A percentile compares a stretch with the other conserved stretches of the same genome.
phyloP scores from a whole-genome alignment of 2,113 vertebrate genomes.

The Marcusenius ussheri region DNA sequence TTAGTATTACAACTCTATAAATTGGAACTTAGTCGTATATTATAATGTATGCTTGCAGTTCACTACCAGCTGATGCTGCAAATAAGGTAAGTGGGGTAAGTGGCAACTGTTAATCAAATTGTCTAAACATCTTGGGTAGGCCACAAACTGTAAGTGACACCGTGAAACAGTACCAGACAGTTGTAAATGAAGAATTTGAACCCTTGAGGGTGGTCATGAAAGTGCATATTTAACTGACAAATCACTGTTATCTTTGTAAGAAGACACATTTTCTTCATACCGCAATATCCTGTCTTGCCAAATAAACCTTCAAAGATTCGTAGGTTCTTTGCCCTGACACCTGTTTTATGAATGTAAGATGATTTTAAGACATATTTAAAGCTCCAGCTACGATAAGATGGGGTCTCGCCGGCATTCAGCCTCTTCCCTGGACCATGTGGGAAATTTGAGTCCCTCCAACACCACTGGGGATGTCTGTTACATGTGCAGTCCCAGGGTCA shows the following conservation, averaged over 20 bases:
- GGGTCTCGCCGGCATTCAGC: conserved; percentile 32
- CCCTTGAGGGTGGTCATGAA: conserved; percentile 32
- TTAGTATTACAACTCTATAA: conserved; percentile 1
- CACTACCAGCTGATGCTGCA: conserved; percentile 19
- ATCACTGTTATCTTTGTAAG: neutral
- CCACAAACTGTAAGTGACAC: conserved; percentile 56
- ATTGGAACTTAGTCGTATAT: neutral
- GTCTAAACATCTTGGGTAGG: conserved; percentile 43
- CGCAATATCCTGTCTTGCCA: neutral
- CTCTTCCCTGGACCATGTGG: conserved; percentile 42
- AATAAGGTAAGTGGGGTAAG: conserved; percentile 45
- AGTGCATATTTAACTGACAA: conserved; percentile 28
- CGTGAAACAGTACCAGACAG: conserved; percentile 45
- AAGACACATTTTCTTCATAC: neutral
- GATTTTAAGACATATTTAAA: neutral
- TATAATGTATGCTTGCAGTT: neutral
- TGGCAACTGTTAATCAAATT: conserved; percentile 41
- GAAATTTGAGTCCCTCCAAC: conserved; percentile 45
- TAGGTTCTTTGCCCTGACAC: neutral
- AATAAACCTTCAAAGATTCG: neutral
- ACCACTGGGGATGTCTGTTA: conserved; percentile 36
- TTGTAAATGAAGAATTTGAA: conserved; percentile 47
- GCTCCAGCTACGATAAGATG: conserved; percentile 18
- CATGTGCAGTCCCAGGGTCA: conserved; percentile 37
- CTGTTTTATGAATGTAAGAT: neutral